Evolutionary conservation across 2,888 invertebrate species (phyloP).

Genomic region (Fabriciana adippe): DNA sequence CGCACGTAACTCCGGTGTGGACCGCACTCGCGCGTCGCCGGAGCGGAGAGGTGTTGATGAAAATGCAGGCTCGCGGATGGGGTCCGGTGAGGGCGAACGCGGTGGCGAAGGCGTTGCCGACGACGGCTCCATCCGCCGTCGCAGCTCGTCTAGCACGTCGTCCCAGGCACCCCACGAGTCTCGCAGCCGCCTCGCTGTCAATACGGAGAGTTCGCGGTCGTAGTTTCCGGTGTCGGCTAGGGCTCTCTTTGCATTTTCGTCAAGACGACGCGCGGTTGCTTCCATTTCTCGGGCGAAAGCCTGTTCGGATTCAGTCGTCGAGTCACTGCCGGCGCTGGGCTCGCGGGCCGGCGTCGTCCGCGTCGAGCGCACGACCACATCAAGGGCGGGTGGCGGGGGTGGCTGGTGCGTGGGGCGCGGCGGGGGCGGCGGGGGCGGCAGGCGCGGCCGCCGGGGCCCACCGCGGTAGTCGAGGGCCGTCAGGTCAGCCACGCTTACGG

Average conservation of each 20-base stretch:
- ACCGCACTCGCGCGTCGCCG: conserved; percentile 69
- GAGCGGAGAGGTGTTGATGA: conserved; percentile 84
- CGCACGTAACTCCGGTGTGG: conserved; percentile 84
- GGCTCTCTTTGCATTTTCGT: conserved; percentile 67
- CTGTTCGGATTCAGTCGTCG: conserved; percentile 75
- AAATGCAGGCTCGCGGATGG: conserved; percentile 72
- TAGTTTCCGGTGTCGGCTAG: conserved; percentile 80
- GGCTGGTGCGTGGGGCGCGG: conserved; percentile 48
- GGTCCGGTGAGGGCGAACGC: conserved; percentile 69
- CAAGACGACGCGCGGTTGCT: conserved; percentile 70
- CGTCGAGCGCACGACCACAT: conserved; percentile 49
- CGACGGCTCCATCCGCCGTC: conserved; percentile 68
- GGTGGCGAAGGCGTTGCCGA: conserved; percentile 70
- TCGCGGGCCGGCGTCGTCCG: conserved; percentile 62
- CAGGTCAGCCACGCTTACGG: conserved; percentile 84
- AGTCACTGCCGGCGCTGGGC: conserved; percentile 74
- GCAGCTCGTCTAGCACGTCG: conserved; percentile 74
- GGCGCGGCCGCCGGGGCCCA: conserved; percentile 61
- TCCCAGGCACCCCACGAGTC: conserved; percentile 80
- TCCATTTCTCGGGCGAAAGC: conserved; percentile 76
- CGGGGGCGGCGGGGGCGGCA: conserved; percentile 67
- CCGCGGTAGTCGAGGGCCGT: conserved; percentile 82
- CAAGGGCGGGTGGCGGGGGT: conserved; percentile 58
- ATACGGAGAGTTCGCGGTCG: conserved; percentile 80
- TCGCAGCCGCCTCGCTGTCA: conserved; percentile 75